Conservation (phyloP, 2,113 vertebrate genomes). For the Poeciliopsis occidentalis region DNA sequence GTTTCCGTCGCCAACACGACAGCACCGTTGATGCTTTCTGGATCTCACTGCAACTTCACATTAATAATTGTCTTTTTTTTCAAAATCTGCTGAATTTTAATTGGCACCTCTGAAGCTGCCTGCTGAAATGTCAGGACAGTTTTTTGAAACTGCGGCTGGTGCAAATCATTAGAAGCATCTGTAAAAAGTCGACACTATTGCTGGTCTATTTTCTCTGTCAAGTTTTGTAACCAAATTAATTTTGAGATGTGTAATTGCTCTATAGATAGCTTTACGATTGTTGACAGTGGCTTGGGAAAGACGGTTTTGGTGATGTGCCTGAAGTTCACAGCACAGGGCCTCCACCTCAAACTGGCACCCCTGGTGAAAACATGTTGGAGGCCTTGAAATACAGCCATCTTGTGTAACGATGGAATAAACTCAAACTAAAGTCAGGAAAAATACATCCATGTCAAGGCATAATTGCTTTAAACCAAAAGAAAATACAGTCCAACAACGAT, state of each 20-base stretch:
- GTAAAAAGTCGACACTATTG: slow-evolving; percentile 56
- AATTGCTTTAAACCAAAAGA: neutral
- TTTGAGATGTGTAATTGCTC: slow-evolving; percentile 73
- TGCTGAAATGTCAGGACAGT: slow-evolving; percentile 21
- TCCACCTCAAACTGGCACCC: neutral
- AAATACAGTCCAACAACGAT: neutral
- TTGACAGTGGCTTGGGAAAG: slow-evolving; percentile 68
- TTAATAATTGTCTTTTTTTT: slow-evolving; percentile 35
- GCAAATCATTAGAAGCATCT: slow-evolving; percentile 56
- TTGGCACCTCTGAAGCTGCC: slow-evolving; percentile 32
- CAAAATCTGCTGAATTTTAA: slow-evolving; percentile 48
- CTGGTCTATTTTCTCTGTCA: slow-evolving; percentile 69
- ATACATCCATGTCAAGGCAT: neutral
- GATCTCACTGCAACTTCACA: slow-evolving; percentile 34
- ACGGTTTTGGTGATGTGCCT: slow-evolving; percentile 64
- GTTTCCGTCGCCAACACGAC: slow-evolving; percentile 44
- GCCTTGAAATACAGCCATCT: neutral
- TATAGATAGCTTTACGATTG: slow-evolving; percentile 52
- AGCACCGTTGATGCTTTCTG: slow-evolving; percentile 37
- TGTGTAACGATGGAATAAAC: neutral
- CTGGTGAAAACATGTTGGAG: neutral
- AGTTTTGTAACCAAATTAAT: slow-evolving; percentile 69
- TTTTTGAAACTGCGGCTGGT: slow-evolving; percentile 47
- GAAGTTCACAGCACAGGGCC: slow-evolving; percentile 3
- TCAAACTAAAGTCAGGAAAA: neutral